A percentile compares a stretch with the other conserved stretches of the same genome.
These are phyloP conservation scores for Lamproptera curius DNA, from an alignment of 2,888 invertebrate species.

Conservation along the genomic window DNA sequence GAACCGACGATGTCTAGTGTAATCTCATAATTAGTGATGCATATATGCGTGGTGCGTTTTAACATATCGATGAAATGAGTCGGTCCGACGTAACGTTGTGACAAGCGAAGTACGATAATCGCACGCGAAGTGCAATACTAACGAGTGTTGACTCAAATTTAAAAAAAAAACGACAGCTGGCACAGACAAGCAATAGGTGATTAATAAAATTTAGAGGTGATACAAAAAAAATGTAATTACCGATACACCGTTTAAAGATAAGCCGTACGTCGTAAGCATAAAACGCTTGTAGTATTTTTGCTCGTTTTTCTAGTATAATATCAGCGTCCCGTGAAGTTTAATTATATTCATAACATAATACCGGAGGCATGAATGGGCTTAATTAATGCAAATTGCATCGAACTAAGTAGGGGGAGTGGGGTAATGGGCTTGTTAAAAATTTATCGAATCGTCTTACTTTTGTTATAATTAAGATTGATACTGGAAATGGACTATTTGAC, in stretches of 20 bases:
- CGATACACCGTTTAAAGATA: too few relatives aligned
- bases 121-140: slow-evolving; percentile 18
- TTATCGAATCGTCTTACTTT: background rate
- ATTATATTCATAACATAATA: background rate
- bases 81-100: slow-evolving; percentile 23
- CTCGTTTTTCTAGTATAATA: background rate
- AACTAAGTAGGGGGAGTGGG: background rate
- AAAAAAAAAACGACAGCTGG: background rate
- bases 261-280: too few relatives aligned
- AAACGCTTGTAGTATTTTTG: too few relatives aligned
- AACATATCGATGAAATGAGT: slow-evolving; percentile 30
- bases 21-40: slow-evolving; percentile 39
- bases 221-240: too few relatives aligned
- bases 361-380: background rate
- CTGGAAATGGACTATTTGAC: slow-evolving; percentile 17
- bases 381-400: background rate
- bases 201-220: slow-evolving; percentile 5
- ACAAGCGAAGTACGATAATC: slow-evolving; percentile 33
- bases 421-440: background rate
- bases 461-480: too few relatives aligned
- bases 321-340: background rate
- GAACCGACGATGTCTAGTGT: slow-evolving; percentile 15
- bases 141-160: background rate
- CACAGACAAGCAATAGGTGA: background rate
- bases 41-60: slow-evolving; percentile 35